Conservation (phyloP, 2,888 invertebrate species). For the Phrixothrix hirtus region DNA sequence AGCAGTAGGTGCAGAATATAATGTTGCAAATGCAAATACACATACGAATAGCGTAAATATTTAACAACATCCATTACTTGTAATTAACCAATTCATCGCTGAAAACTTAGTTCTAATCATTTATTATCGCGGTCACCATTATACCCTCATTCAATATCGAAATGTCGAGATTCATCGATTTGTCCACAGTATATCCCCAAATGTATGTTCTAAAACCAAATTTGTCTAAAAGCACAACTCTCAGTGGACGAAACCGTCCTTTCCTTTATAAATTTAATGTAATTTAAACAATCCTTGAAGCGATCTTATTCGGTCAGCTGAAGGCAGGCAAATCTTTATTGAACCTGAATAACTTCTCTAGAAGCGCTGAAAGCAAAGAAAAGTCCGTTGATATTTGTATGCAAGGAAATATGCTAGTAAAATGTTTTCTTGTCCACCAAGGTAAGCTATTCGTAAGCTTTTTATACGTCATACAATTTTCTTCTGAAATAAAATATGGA, state of each 20-base stretch:
- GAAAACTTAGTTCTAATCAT: background rate
- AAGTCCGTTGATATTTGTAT: slow-evolving; percentile 8
- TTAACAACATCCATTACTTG: too few species aligned
- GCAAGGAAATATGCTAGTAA: slow-evolving; percentile 10
- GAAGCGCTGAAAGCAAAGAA: slow-evolving; percentile 8
- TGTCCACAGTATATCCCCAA: slow-evolving; percentile 5
- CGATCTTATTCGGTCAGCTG: slow-evolving; percentile 22
- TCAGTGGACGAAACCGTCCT: slow-evolving; percentile 6
- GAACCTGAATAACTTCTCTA: slow-evolving; percentile 17
- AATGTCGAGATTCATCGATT: slow-evolving; percentile 4
- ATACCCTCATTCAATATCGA: background rate
- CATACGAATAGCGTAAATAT: too few species aligned
- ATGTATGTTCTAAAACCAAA: slow-evolving; percentile 10
- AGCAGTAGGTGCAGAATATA: too few species aligned
- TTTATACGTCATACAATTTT: background rate
- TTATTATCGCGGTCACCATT: background rate
- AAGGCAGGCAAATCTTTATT: slow-evolving; percentile 17
- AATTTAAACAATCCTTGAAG: slow-evolving; percentile 25
- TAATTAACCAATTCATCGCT: too few species aligned
- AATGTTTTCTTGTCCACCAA: slow-evolving; percentile 5
- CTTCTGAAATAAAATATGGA: background rate
- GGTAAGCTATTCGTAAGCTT: background rate
- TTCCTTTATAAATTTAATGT: slow-evolving; percentile 24
- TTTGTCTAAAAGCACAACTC: slow-evolving; percentile 12
- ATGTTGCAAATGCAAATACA: too few species aligned